phyloP scores from a whole-genome alignment of 2,113 vertebrate species.

The Glaucidium brasilianum region DNA sequence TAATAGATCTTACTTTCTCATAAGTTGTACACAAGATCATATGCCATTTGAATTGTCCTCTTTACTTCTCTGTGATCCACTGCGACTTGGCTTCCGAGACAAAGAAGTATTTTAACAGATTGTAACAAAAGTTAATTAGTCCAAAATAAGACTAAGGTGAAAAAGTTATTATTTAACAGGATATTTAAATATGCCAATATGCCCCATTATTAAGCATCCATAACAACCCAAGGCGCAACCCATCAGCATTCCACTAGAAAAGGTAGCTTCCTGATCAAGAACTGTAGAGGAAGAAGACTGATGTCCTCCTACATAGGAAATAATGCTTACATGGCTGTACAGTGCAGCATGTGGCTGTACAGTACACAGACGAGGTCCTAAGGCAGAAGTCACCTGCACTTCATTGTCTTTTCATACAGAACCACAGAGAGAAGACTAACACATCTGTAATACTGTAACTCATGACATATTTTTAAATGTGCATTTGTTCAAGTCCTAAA shows the following conservation, averaged over 20 bases:
- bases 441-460: not conserved
- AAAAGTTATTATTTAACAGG: not conserved
- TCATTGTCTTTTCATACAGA: not conserved
- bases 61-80: not conserved
- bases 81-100: not conserved
- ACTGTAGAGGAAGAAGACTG: not conserved
- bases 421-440: not conserved
- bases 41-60: not conserved
- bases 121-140: not conserved
- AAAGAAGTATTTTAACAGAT: not conserved
- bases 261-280: not conserved
- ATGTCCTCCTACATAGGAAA: not conserved
- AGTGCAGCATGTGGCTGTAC: not conserved
- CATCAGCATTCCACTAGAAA: not conserved
- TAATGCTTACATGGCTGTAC: not conserved
- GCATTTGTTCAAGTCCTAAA: not conserved
- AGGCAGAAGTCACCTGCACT: not conserved
- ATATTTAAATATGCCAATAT: not conserved
- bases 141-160: not conserved
- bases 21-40: not conserved
- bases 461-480: not conserved
- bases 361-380: not conserved
- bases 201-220: not conserved
- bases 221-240: not conserved
- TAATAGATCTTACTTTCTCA: not conserved